Conservation (phyloP, 1,140 invertebrate species). For the Cephus cinctus region DNA sequence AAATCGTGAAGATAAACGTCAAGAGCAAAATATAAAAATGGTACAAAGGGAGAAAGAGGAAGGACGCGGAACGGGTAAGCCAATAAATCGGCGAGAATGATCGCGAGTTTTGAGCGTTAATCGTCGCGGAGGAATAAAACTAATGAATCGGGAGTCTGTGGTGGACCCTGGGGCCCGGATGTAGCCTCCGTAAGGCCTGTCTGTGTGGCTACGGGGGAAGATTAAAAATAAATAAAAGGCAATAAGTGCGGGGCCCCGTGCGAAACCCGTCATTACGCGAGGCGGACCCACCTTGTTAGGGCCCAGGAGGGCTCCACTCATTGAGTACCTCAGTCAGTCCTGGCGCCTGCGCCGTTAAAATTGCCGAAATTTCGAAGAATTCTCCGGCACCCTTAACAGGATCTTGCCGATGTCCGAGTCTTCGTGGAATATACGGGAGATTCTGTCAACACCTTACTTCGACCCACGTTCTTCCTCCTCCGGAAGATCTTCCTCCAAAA, state of each 20-base stretch:
- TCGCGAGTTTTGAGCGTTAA: no score
- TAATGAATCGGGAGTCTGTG: slow-evolving; percentile 41
- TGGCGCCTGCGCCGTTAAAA: slow-evolving; percentile 56
- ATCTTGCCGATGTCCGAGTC: no score
- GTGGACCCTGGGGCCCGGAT: slow-evolving; percentile 47
- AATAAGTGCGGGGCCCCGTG: slow-evolving; percentile 55
- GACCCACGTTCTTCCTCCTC: no score
- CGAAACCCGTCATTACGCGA: slow-evolving; percentile 56
- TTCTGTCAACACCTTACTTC: no score
- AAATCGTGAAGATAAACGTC: not conserved
- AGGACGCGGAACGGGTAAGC: not conserved
- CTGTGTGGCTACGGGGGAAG: slow-evolving; percentile 31
- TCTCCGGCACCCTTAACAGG: no score
- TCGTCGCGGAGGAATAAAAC: slow-evolving; percentile 19
- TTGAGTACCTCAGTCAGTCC: slow-evolving; percentile 44
- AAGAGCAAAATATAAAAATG: not conserved
- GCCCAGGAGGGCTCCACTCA: slow-evolving; percentile 38
- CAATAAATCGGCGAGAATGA: no score
- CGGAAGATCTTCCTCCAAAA: no score
- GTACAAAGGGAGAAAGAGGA: not conserved
- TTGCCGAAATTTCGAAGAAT: slow-evolving; percentile 54
- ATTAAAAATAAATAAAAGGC: slow-evolving; percentile 57
- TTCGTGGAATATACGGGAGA: no score
- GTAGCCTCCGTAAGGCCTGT: slow-evolving; percentile 37
- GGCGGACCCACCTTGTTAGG: slow-evolving; percentile 57